Evolutionary conservation across 2,797 vertebrate species (phyloP).

Genomic region (Kryptolebias ocellatus): DNA sequence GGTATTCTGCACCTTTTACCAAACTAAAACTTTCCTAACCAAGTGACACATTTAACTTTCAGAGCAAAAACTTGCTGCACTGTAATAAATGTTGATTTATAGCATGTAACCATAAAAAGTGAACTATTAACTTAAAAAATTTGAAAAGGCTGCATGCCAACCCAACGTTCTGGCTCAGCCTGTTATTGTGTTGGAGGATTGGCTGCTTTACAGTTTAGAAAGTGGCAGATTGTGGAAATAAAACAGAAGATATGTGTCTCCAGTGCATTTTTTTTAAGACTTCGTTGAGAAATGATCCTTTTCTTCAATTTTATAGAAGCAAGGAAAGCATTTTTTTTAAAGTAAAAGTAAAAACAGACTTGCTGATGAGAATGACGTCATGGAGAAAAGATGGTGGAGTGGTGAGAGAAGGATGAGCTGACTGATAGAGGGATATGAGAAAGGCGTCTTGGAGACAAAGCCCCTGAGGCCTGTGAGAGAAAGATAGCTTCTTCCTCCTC

Average conservation of each 20-base stretch:
- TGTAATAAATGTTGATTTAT: constrained; percentile 24
- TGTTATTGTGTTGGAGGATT: constrained; percentile 16
- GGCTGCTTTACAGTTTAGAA: constrained; percentile 20
- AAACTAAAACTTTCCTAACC: not conserved
- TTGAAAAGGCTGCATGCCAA: constrained; percentile 29
- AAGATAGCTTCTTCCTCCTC: constrained; percentile 60
- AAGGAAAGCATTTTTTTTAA: constrained; percentile 20
- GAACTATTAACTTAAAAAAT: constrained; percentile 23
- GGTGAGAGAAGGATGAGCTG: constrained; percentile 27
- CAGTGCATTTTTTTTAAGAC: constrained; percentile 5
- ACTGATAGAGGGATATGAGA: constrained; percentile 45
- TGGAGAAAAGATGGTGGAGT: constrained; percentile 7
- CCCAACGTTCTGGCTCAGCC: constrained; percentile 6
- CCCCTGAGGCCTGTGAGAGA: constrained; percentile 55
- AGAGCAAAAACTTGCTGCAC: not conserved
- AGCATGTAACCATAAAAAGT: constrained; percentile 21
- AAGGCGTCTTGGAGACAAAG: constrained; percentile 47
- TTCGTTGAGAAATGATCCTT: constrained; percentile 16
- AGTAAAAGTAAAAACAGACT: constrained; percentile 24
- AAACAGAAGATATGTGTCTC: constrained; percentile 4
- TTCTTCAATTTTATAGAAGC: constrained; percentile 6
- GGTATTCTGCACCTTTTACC: not conserved
- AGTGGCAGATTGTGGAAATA: constrained; percentile 9
- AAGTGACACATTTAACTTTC: not conserved
- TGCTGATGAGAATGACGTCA: constrained; percentile 28